A percentile compares a stretch with the other conserved stretches of the same genome.
phyloP scores from a whole-genome alignment of 2,113 vertebrate genomes.

The Hippoglossus stenolepis region DNA sequence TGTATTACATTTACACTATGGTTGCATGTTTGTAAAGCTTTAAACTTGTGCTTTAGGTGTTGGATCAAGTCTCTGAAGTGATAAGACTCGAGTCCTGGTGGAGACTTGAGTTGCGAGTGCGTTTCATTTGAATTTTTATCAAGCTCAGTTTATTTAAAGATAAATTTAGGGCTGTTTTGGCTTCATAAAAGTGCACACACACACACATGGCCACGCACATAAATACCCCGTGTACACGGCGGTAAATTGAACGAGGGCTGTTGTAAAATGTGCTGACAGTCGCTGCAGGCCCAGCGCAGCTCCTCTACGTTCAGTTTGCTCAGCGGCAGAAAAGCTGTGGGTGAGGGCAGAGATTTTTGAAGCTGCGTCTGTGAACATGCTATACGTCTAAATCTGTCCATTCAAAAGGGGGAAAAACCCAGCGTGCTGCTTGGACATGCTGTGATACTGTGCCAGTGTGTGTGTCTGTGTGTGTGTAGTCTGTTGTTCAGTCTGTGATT shows the following conservation, averaged over 20 bases:
- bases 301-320: conserved; percentile 55
- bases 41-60: conserved; percentile 8
- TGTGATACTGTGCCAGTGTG: conserved; percentile 40
- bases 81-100: background rate
- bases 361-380: conserved; percentile 7
- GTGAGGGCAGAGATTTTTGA: conserved; percentile 25
- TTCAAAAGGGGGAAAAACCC: background rate
- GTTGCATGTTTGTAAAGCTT: too few relatives aligned
- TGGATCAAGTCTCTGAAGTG: background rate
- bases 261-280: conserved; percentile 50
- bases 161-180: background rate
- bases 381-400: conserved; percentile 50
- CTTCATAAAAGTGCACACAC: background rate
- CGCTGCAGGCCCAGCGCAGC: conserved; percentile 34
- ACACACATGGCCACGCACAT: background rate
- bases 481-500: conserved; percentile 11
- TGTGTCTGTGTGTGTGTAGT: conserved; percentile 1
- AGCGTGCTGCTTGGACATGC: conserved; percentile 29
- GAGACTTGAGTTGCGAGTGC: background rate
- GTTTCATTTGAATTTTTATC: background rate
- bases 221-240: background rate
- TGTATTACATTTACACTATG: too few relatives aligned
- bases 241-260: conserved; percentile 42
- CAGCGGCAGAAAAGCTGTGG: conserved; percentile 50
- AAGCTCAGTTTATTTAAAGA: background rate